Evolutionary conservation across 1,140 invertebrate genomes (phyloP).

Genomic region (Drosophila ananassae): DNA sequence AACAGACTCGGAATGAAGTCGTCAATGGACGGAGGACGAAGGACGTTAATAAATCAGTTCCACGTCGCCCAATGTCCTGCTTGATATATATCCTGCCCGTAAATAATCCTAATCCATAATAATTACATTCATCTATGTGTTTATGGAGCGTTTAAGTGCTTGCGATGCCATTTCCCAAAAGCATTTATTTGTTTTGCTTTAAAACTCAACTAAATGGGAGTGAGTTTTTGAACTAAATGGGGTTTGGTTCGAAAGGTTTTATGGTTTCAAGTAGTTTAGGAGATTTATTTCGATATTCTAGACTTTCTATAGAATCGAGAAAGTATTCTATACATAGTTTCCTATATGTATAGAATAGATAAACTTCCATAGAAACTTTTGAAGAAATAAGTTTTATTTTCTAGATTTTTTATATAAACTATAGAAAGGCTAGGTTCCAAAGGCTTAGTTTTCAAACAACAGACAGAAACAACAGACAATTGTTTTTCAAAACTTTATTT

Average conservation of each 20-base stretch:
- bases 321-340: no score
- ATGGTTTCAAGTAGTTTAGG: neutral
- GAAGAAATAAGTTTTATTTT: no score
- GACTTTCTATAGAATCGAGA: no score
- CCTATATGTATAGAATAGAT: no score
- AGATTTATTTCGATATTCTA: neutral
- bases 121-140: slow-evolving; percentile 29
- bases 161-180: neutral
- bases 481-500: no score
- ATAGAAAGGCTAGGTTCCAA: no score
- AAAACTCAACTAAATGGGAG: slow-evolving; percentile 1
- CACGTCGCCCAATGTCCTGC: neutral
- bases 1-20: slow-evolving; percentile 41
- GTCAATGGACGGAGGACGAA: slow-evolving; percentile 24
- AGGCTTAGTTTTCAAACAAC: no score
- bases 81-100: slow-evolving; percentile 35
- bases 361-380: no score
- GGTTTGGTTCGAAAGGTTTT: neutral
- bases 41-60: slow-evolving; percentile 45
- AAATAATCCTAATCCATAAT: slow-evolving; percentile 30
- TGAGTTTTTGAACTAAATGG: neutral
- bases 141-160: slow-evolving; percentile 2
- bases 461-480: no score
- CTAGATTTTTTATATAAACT: no score
- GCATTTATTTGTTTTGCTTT: neutral